Evolutionary conservation across 2,113 vertebrate genomes (phyloP).

Genomic region (Siphamia tubifer): DNA sequence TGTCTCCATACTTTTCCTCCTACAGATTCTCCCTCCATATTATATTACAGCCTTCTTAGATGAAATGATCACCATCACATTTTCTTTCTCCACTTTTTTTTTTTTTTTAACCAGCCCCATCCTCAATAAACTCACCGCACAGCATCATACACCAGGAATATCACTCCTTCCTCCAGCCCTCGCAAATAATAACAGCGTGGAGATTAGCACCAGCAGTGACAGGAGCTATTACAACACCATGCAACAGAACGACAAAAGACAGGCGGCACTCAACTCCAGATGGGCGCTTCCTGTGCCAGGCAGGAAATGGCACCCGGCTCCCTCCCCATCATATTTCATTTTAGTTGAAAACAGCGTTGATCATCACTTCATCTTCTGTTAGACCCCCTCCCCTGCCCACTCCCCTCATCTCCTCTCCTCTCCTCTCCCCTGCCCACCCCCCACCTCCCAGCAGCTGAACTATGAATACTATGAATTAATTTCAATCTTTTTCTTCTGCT

Average conservation of each 20-base stretch:
- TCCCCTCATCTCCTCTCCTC: too few relatives aligned
- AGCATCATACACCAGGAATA: slow-evolving; percentile 26
- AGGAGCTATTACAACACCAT: slow-evolving; percentile 40
- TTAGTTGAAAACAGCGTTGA: slow-evolving; percentile 52
- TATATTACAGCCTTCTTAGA: background rate
- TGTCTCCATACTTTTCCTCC: slow-evolving; percentile 14
- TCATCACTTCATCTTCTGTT: slow-evolving; percentile 59
- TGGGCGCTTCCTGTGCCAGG: slow-evolving; percentile 69
- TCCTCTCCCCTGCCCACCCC: too few relatives aligned
- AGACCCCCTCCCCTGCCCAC: too few relatives aligned
- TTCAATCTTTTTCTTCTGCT: slow-evolving; percentile 47
- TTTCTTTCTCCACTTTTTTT: background rate
- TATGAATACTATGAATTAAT: slow-evolving; percentile 50
- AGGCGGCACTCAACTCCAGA: slow-evolving; percentile 59
- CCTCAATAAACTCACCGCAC: background rate
- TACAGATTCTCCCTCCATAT: background rate
- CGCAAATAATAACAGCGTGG: slow-evolving; percentile 34
- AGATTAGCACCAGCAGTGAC: slow-evolving; percentile 38
- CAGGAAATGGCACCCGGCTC: slow-evolving; percentile 61
- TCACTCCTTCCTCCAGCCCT: slow-evolving; percentile 1
- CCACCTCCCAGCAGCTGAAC: slow-evolving; percentile 23
- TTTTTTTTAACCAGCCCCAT: background rate
- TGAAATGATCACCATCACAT: slow-evolving; percentile 26
- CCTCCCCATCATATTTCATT: slow-evolving; percentile 62
- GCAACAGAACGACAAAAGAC: slow-evolving; percentile 46